Evolutionary conservation across 2,888 invertebrate genomes (phyloP), one percentile per base, ranked within the genome.

Genomic region (Rhamphomyia laevipes): DNA sequence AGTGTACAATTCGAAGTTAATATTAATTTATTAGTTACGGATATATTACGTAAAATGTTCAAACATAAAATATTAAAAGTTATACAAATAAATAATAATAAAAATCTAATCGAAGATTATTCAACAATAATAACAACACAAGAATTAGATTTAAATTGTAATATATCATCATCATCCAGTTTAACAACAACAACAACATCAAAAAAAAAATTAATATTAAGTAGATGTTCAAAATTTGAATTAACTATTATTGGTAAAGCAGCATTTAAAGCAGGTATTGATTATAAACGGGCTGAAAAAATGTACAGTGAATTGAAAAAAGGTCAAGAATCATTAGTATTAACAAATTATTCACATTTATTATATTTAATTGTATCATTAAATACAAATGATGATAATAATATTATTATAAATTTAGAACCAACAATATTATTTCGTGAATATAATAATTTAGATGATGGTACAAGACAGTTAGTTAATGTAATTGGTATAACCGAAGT

Each of bases 251-350:
- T 92, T 27, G 93, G 93, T 12, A 75, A 71, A 55, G 91, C 93
- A 3, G 85, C 90, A 23, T 86, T 89, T 59, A 88, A 85, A 77
- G 89, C 87, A n/a, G 84, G 85, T 50, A 78, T 96, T 55, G 86
- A 88, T 56, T 74, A 91, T 44, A 72, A 77, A 12, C 74, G 75
- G 45, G 86, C 90, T 1, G 75, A 79, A 56, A 74, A 74, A 54
- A 71, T 96, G n/a, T 80, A 86, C 57, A 70, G 74, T 9, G 93
- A 94, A 64, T 71, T 95, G 51, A 73, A 77, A 53, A 65, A 68
- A 47, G 91, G 90, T 0, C 81, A 87, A 55, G 74, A 76, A 44
- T 80, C 83, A 44, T 71, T 96, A 49, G 86, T 93, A 13, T 74
- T 96, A 43, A 70, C 82, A 58, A 86, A 86, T 56, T 79, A 83